Evolutionary conservation across 2,888 invertebrate genomes (phyloP).

Genomic region (Abrostola tripartita): DNA sequence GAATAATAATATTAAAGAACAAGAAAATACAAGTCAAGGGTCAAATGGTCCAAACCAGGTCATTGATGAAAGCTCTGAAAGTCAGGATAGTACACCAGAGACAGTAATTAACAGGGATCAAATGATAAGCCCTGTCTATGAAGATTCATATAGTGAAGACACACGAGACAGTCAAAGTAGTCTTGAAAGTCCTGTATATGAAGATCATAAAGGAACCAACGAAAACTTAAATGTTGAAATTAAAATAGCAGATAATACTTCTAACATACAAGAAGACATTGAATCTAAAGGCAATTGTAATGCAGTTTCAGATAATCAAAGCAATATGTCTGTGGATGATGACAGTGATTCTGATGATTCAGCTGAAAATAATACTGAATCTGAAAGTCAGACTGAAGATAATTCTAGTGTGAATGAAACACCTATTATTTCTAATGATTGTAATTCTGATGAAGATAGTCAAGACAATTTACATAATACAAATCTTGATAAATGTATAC

Average conservation of each 20-base stretch:
- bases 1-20: conserved; percentile 18
- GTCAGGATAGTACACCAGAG: conserved; percentile 1
- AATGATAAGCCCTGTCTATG: conserved; percentile 39
- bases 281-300: conserved; percentile 17
- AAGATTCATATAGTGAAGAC: conserved; percentile 22
- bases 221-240: conserved; percentile 11
- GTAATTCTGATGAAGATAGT: conserved; percentile 1
- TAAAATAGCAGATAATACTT: conserved; percentile 6
- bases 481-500: conserved; percentile 3
- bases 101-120: background rate
- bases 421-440: conserved; percentile 9
- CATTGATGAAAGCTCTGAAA: conserved; percentile 4
- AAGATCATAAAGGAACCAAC: conserved; percentile 11
- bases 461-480: background rate
- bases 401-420: conserved; percentile 18
- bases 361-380: conserved; percentile 27
- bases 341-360: conserved; percentile 28
- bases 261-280: conserved; percentile 16
- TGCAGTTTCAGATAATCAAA: conserved; percentile 8
- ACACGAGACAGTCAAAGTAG: conserved; percentile 10
- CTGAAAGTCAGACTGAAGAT: conserved; percentile 33
- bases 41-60: conserved; percentile 6
- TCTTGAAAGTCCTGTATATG: background rate
- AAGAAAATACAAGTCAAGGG: conserved; percentile 2
- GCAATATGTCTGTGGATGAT: conserved; percentile 38